Evolutionary conservation across 2,113 vertebrate species (phyloP).

Genomic region (Myodes glareolus): DNA sequence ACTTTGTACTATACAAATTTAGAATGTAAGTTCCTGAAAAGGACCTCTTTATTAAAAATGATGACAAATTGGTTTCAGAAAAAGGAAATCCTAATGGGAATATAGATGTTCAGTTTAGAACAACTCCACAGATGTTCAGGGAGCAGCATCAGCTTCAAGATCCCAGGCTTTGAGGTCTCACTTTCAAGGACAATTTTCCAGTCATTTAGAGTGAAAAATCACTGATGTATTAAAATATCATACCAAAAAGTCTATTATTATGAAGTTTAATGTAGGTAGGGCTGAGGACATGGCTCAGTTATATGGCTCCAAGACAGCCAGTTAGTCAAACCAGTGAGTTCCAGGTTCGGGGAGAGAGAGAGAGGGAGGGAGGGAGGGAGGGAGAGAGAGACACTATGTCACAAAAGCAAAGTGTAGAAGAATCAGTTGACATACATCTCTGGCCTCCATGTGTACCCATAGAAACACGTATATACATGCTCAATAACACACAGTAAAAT

Average conservation of each 20-base stretch:
- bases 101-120: background rate
- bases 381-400: background rate
- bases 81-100: background rate
- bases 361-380: background rate
- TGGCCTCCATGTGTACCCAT: background rate
- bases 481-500: background rate
- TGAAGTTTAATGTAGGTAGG: background rate
- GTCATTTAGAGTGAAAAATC: background rate
- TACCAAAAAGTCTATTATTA: background rate
- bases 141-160: background rate
- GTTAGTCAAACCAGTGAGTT: background rate
- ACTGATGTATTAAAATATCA: background rate
- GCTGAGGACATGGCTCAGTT: background rate
- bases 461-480: background rate
- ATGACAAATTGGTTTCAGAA: constrained; percentile 34
- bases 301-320: background rate
- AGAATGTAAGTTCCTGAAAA: constrained; percentile 47
- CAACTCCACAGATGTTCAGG: background rate
- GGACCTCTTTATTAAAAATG: constrained; percentile 31
- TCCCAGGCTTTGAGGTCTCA: background rate
- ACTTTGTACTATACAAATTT: constrained; percentile 54
- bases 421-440: no score
- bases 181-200: background rate
- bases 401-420: background rate
- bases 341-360: background rate